phyloP scores from a whole-genome alignment of 2,888 invertebrate genomes.

The Lepas anatifera region DNA sequence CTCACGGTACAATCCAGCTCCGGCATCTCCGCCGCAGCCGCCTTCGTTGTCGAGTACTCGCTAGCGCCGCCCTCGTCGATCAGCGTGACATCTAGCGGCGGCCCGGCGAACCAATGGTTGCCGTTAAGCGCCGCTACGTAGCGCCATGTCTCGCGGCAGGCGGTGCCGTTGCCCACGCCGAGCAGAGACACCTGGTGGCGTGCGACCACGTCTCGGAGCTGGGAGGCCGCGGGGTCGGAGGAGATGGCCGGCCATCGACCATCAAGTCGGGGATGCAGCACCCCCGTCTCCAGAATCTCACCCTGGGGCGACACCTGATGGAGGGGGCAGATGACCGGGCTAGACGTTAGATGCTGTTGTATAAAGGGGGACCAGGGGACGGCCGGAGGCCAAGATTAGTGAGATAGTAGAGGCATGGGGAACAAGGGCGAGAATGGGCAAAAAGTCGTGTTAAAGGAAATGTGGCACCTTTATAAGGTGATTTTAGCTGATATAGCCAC shows the following conservation, averaged over 20 bases:
- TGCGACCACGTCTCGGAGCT: background rate
- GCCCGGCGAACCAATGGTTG: constrained; percentile 26
- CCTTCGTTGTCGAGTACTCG: constrained; percentile 75
- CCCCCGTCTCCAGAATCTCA: background rate
- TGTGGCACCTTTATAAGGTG: too few relatives aligned
- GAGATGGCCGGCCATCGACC: background rate
- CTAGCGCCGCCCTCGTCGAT: constrained; percentile 86
- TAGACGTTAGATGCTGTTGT: too few relatives aligned
- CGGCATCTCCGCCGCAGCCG: constrained; percentile 72
- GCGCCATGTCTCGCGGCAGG: constrained; percentile 72
- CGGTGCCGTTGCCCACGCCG: constrained; percentile 66
- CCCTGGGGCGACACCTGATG: constrained; percentile 1
- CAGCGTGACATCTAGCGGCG: constrained; percentile 47
- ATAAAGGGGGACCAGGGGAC: too few relatives aligned
- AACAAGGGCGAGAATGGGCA: too few relatives aligned
- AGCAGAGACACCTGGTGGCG: background rate
- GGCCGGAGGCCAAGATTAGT: too few relatives aligned
- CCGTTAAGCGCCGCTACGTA: constrained; percentile 52
- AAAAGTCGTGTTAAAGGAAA: too few relatives aligned
- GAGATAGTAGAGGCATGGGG: too few relatives aligned
- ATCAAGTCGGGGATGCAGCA: background rate
- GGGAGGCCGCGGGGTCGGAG: background rate
- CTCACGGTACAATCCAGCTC: constrained; percentile 69
- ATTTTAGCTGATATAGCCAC: too few relatives aligned
- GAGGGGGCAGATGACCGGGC: too few relatives aligned